Base-by-base conservation (phyloP, 1,140 invertebrate species). In the Uloborus diversus region DNA sequence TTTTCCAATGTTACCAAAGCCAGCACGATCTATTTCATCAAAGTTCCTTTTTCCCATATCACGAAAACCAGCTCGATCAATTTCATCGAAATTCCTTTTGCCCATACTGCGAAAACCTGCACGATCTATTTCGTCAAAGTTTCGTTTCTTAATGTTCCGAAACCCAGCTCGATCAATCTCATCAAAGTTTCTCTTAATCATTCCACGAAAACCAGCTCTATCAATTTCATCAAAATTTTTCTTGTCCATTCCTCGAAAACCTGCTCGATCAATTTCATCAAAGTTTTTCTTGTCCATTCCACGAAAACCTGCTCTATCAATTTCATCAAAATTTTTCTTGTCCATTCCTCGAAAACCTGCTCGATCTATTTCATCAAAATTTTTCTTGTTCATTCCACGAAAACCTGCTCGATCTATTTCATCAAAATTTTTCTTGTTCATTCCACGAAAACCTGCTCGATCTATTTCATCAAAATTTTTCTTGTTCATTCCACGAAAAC, bases 201-300 rank as follows among this genome's bases (percentile, higher is more conserved):
- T 33, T 14, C 47, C 35, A 11, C 9, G 5, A 27, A 57, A 35
- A 3, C 20, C n/a, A 33, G 28, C 20, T 70, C n/a, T 35, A 25
- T 70, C 51, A 25, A 85, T 86, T 56, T 86, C 84, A 80, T 20
- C 33, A 37, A 65, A 4, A 42, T 11, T 30, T 0, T n/a, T n/a
- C n/a, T n/a, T n/a, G n/a, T n/a, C n/a, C n/a, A n/a, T n/a, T n/a
- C n/a, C n/a, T n/a, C n/a, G n/a, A n/a, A 89, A 87, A 23, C 85
- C 86, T 14, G 86, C 87, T 81, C 87, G 85, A 83, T 90, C 89
- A 65, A 90, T 89, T 84, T 90, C 89, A 75, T 90, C 89, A 30
- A 91, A 90, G 93, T 93, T 88, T 87, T 90, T 88, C 69, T 84
- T 83, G 20, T 23, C 32, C 0, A 51, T 51, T 7, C 86, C 88